Evolutionary conservation across 2,888 invertebrate species (phyloP).

Genomic region (Nyleta sp.): DNA sequence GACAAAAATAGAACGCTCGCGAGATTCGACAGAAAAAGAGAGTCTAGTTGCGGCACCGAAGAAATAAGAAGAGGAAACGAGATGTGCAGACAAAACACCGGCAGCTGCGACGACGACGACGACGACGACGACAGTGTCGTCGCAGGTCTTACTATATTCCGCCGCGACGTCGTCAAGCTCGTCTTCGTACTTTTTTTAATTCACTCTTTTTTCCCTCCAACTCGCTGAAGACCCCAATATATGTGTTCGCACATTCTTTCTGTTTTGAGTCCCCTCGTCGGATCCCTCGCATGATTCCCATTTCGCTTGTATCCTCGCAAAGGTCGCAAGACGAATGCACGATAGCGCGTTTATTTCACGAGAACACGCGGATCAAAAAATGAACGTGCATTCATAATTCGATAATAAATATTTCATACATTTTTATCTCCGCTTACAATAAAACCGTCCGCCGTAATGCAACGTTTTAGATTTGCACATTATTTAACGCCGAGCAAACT

Average conservation of each 20-base stretch:
- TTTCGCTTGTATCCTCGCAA: constrained; percentile 69
- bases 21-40: constrained; percentile 64
- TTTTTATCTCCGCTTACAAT: too few relatives aligned
- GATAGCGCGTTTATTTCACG: constrained; percentile 24
- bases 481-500: constrained; percentile 30
- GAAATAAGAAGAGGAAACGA: constrained; percentile 58
- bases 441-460: too few relatives aligned
- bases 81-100: constrained; percentile 65
- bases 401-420: too few relatives aligned
- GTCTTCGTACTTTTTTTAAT: constrained; percentile 59
- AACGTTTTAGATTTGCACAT: constrained; percentile 2
- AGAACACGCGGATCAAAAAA: too few relatives aligned
- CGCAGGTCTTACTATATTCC: constrained; percentile 60
- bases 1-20: constrained; percentile 78
- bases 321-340: constrained; percentile 57
- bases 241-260: constrained; percentile 66
- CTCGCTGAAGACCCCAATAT: constrained; percentile 57
- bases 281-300: constrained; percentile 66
- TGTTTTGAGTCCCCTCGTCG: constrained; percentile 64
- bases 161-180: constrained; percentile 60
- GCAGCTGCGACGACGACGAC: constrained; percentile 66
- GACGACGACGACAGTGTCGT: constrained; percentile 45
- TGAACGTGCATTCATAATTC: background rate
- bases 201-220: constrained; percentile 47
- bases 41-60: constrained; percentile 39